Percentiles rank a stretch among this genome's conserved stretches.
phyloP scores from a whole-genome alignment of 2,113 vertebrate genomes.

The Rhagologus leucostigma region DNA sequence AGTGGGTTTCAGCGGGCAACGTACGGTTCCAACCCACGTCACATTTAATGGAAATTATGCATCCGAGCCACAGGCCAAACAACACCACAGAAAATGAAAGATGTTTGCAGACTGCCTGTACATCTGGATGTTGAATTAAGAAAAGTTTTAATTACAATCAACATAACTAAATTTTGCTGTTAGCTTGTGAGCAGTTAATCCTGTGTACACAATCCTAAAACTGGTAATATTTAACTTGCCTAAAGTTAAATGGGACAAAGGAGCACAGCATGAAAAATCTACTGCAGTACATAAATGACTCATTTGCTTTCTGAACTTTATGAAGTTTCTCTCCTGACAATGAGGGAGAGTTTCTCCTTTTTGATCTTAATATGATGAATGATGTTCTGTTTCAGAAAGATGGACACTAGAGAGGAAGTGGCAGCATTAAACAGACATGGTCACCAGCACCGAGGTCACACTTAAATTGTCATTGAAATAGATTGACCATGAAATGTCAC shows the following conservation, averaged over 20 bases:
- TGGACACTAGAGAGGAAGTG: background rate
- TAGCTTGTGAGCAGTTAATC: background rate
- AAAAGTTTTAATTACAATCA: background rate
- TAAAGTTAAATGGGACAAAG: background rate
- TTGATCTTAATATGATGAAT: background rate
- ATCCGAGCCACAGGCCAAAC: background rate
- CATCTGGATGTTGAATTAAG: background rate
- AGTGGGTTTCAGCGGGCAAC: background rate
- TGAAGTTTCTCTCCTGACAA: background rate
- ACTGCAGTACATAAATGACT: background rate
- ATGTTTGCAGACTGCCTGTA: background rate
- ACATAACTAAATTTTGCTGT: background rate
- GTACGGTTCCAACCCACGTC: background rate
- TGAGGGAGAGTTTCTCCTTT: background rate
- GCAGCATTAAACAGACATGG: background rate
- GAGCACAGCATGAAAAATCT: background rate
- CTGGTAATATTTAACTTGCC: background rate
- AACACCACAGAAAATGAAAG: background rate
- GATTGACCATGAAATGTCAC: background rate
- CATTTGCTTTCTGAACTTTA: background rate
- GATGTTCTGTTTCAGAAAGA: background rate
- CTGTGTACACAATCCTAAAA: background rate
- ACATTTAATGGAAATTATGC: constrained; percentile 11
- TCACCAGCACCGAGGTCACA: background rate
- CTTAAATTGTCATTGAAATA: background rate